Evolutionary conservation across 2,113 vertebrate species (phyloP).

Genomic region (Misgurnus mizolepis): DNA sequence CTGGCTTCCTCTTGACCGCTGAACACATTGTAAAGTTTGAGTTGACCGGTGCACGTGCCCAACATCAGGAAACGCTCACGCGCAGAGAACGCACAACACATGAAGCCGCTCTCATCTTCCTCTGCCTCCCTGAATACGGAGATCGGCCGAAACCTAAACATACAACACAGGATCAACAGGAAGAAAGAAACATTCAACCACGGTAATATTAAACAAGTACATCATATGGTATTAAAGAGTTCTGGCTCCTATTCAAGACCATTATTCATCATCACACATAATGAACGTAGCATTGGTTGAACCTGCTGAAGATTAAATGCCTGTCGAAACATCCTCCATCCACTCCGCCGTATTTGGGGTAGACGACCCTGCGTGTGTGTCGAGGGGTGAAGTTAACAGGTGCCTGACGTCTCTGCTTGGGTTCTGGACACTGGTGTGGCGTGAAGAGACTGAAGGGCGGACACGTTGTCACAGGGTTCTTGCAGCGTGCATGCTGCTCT

Average conservation of each 20-base stretch:
- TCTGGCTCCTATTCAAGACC: too few species aligned
- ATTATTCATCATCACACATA: too few species aligned
- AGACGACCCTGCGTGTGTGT: slow-evolving; percentile 89
- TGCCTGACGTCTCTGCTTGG: slow-evolving; percentile 97
- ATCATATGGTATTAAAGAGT: neutral
- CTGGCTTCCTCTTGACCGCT: slow-evolving; percentile 97
- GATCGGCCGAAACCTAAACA: slow-evolving; percentile 91
- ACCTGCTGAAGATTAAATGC: slow-evolving; percentile 99
- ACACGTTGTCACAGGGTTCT: slow-evolving; percentile 98
- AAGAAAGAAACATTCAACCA: neutral
- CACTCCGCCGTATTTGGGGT: slow-evolving; percentile 96
- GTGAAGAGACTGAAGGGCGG: slow-evolving; percentile 99
- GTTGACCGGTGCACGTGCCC: slow-evolving; percentile 93
- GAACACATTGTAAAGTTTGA: slow-evolving; percentile 98
- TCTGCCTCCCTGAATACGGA: slow-evolving; percentile 98
- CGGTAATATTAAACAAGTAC: neutral
- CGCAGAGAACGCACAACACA: slow-evolving; percentile 96
- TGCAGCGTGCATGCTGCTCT: slow-evolving; percentile 98
- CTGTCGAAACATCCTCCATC: slow-evolving; percentile 98
- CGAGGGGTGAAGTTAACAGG: slow-evolving; percentile 96
- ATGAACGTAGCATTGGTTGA: slow-evolving; percentile 28
- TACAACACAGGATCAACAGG: neutral
- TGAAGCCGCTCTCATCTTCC: slow-evolving; percentile 97
- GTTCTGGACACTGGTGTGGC: slow-evolving; percentile 97
- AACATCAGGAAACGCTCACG: slow-evolving; percentile 97